Percentiles rank a stretch among this genome's conserved stretches.
Evolutionary conservation across 1,140 invertebrate species (phyloP).

Genomic region (Drosophila carrolli): DNA sequence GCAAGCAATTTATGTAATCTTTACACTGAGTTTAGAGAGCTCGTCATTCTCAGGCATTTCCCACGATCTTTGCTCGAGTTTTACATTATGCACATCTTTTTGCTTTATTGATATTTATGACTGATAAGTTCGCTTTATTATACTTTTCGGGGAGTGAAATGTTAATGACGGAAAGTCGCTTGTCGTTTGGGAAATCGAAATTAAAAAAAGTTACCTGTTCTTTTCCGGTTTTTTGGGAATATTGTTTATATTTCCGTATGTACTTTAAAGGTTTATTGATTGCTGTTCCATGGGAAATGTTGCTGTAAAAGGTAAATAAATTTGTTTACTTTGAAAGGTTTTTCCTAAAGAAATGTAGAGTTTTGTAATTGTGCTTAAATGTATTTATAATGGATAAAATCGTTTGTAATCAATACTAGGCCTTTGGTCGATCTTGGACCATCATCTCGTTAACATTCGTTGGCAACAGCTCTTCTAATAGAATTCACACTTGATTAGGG

Average conservation of each 20-base stretch:
- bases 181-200: constrained; percentile 32
- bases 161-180: constrained; percentile 52
- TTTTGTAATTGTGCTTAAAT: neutral
- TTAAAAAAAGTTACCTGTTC: constrained; percentile 10
- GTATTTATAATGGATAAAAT: neutral
- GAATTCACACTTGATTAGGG: constrained; percentile 42
- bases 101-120: constrained; percentile 67
- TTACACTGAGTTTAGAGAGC: constrained; percentile 22
- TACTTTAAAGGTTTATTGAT: constrained; percentile 1
- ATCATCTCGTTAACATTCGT: constrained; percentile 52
- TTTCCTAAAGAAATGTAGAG: no score
- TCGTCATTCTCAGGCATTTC: constrained; percentile 35
- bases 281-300: no score
- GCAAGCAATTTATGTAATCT: constrained; percentile 52
- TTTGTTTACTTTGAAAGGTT: no score
- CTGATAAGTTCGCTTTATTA: constrained; percentile 57
- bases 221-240: constrained; percentile 18
- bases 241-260: constrained; percentile 7
- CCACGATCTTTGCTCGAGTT: constrained; percentile 50
- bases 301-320: neutral
- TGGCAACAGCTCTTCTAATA: constrained; percentile 32
- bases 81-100: constrained; percentile 31
- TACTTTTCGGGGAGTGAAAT: constrained; percentile 48
- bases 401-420: neutral
- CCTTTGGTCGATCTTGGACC: neutral